Percentiles rank a stretch among this genome's conserved stretches.
Evolutionary conservation across 2,888 invertebrate species (phyloP).

Genomic region (Nineta flava): DNA sequence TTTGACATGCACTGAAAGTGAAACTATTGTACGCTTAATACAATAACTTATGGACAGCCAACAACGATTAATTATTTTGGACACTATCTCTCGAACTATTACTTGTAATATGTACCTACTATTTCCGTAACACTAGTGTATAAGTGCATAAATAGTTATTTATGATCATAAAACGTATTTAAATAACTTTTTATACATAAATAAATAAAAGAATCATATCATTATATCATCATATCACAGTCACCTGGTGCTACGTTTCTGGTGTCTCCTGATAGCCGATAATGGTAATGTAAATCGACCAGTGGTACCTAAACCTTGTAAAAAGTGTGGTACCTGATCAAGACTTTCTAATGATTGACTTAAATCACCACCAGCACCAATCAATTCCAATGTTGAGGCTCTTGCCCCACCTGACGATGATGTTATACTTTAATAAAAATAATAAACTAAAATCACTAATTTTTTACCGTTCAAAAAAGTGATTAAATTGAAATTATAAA

Average conservation of each 20-base stretch:
- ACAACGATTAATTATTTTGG: too few relatives aligned
- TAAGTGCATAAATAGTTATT: too few relatives aligned
- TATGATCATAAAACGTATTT: too few relatives aligned
- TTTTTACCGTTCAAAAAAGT: not conserved
- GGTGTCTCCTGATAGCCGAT: conserved; percentile 66
- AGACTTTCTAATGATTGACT: conserved; percentile 38
- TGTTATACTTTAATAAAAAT: not conserved
- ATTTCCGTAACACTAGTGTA: too few relatives aligned
- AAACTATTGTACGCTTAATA: too few relatives aligned
- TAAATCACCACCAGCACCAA: conserved; percentile 20
- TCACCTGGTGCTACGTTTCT: conserved; percentile 65
- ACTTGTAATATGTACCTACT: too few relatives aligned
- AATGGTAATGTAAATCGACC: conserved; percentile 56
- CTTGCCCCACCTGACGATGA: not conserved
- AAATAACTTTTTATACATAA: too few relatives aligned
- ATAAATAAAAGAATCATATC: not conserved
- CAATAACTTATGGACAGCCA: too few relatives aligned
- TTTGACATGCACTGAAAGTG: too few relatives aligned
- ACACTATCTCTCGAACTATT: too few relatives aligned
- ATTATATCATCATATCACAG: not conserved
- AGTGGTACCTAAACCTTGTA: conserved; percentile 32
- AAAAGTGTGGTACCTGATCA: conserved; percentile 33
- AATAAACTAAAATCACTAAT: not conserved
- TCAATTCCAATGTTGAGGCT: not conserved
- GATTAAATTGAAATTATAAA: too few relatives aligned